phyloP scores from a whole-genome alignment of 2,113 vertebrate species.

The Columba livia region DNA sequence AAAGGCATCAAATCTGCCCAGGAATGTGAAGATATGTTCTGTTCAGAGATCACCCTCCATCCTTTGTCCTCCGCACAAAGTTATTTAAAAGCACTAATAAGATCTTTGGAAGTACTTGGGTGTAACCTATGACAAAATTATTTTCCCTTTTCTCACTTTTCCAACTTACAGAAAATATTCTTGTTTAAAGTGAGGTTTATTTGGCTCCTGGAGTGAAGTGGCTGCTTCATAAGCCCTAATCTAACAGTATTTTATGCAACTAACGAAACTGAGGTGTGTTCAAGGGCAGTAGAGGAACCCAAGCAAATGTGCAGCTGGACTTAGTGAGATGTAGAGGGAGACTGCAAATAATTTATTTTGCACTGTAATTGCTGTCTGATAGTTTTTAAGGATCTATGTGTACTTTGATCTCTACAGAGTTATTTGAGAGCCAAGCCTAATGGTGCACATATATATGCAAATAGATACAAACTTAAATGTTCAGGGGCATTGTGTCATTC shows the following conservation, averaged over 20 bases:
- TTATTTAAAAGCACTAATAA: neutral
- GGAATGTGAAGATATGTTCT: neutral
- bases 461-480: slow-evolving; percentile 53
- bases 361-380: slow-evolving; percentile 45
- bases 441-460: slow-evolving; percentile 58
- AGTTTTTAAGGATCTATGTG: slow-evolving; percentile 32
- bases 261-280: neutral
- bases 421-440: slow-evolving; percentile 38
- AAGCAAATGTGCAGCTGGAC: slow-evolving; percentile 40
- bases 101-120: neutral
- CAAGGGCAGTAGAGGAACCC: slow-evolving; percentile 39
- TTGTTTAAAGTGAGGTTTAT: neutral
- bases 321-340: neutral
- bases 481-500: slow-evolving; percentile 60
- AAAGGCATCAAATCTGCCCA: neutral
- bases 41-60: neutral
- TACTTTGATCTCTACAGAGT: slow-evolving; percentile 55
- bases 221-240: neutral
- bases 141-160: neutral
- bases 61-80: neutral
- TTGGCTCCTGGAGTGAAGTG: neutral
- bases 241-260: slow-evolving; percentile 9
- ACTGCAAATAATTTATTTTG: slow-evolving; percentile 44
- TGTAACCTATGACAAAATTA: neutral
- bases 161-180: neutral